Base-by-base conservation (phyloP, 2,113 vertebrate genomes). In the Pungitius pungitius region DNA sequence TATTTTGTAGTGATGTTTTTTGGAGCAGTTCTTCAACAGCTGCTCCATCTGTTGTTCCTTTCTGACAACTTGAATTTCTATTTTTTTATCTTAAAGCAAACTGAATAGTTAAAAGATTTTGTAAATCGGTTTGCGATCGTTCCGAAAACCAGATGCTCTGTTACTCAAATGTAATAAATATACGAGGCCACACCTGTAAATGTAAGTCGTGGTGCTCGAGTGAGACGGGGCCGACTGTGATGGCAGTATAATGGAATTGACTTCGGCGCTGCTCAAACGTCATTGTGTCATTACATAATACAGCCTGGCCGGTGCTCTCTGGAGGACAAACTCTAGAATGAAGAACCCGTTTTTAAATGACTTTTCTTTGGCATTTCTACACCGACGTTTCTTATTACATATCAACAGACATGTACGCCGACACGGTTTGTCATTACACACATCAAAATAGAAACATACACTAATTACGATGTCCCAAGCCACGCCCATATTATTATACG, bases 301-400 rank as follows among this genome's bases (percentile, higher is more conserved):
- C 4, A 33, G 42, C 18, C 61, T 47, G 42, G 20, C 42, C 20
- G 52, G 45, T 13, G n/a, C 35, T 70, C 26, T 27, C 59, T 54
- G 33, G 15, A 67, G 11, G 11, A 26, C 20, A 65, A 33, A 42
- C 13, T 15, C 14, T 35, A 39, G 20, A 27, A 47, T 12, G 1
- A 12, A 66, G 11, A 55, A 11, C 11, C 12, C 30, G 33, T 47
- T 33, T 51, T 6, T 58, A 8, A 59, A 64, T 49, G 4, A 64
- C 17, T 26, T 71, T 27, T 68, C 60, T 81, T 73, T 87, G 75
- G 68, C 54, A 66, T 67, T 73, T 69, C 17, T 64, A 14, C n/a
- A 4, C 20, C 64, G 43, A 26, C 1, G 14, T 39, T 8, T 65
- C 33, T 52, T 20, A 1, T 54, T 63, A n/a, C 1, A 43, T 15